Evolutionary conservation across 1,140 invertebrate species (phyloP).

Genomic region (Melanaphis sacchari): DNA sequence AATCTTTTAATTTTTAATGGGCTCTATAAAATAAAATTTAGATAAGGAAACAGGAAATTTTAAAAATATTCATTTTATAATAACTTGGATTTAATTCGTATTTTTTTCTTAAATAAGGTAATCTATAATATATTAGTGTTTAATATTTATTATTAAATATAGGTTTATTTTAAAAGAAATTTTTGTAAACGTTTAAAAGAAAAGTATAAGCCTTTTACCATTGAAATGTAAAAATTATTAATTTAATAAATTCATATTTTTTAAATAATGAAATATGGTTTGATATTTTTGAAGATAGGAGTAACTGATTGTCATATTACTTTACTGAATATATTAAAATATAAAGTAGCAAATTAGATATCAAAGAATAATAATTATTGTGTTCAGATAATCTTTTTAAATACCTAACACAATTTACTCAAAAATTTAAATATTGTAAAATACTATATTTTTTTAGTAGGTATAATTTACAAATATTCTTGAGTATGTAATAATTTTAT

Average conservation of each 20-base stretch:
- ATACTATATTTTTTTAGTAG: not conserved
- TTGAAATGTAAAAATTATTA: not conserved
- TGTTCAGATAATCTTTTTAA: not conserved
- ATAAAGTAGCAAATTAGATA: not conserved
- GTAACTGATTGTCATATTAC: conserved; percentile 13
- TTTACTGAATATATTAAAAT: not conserved
- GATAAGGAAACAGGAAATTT: not conserved
- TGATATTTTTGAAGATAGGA: not conserved
- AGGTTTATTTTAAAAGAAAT: not conserved
- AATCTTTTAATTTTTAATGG: not conserved
- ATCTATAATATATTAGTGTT: not conserved
- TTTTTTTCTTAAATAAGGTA: not conserved
- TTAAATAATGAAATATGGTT: not conserved
- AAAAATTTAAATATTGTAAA: not conserved
- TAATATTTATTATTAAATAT: not conserved
- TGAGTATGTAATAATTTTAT: not conserved
- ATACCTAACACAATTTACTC: not conserved
- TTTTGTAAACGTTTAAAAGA: not conserved
- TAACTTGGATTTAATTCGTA: not conserved
- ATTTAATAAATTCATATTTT: not conserved
- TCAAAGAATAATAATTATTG: not conserved
- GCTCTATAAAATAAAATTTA: not conserved
- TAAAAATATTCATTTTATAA: not conserved
- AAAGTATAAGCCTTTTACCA: not conserved
- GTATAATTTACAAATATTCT: not conserved